Conservation (phyloP, 2,888 invertebrate genomes). For the Agrypnus murinus region DNA sequence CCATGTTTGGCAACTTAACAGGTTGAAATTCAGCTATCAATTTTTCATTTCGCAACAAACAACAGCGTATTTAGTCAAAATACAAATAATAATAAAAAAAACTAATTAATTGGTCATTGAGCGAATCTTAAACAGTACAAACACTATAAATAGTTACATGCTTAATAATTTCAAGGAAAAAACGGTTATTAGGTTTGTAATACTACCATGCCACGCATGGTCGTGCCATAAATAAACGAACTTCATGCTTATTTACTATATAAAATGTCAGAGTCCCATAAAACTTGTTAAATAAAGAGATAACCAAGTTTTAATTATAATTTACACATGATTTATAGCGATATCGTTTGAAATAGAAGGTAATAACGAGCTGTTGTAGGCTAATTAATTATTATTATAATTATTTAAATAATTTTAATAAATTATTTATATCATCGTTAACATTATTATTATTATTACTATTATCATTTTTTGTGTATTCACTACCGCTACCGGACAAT, state of each 20-base stretch:
- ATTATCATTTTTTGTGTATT: too few species aligned
- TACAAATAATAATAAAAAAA: neutral
- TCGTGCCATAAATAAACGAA: constrained; percentile 11
- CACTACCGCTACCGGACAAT: too few species aligned
- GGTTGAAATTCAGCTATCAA: too few species aligned
- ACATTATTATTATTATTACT: too few species aligned
- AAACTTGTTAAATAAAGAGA: constrained; percentile 20
- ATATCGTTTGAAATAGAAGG: neutral
- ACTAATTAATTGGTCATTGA: constrained; percentile 12
- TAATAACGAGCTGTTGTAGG: constrained; percentile 10
- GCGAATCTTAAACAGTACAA: neutral
- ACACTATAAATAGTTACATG: constrained; percentile 18
- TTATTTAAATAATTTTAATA: constrained; percentile 26
- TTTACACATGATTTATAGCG: neutral
- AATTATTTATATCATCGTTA: constrained; percentile 14
- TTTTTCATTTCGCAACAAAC: neutral
- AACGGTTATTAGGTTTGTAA: constrained; percentile 15
- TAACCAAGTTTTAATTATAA: constrained; percentile 20
- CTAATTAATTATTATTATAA: constrained; percentile 17
- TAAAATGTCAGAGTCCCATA: constrained; percentile 15
- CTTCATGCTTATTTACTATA: constrained; percentile 20
- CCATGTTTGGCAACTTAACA: constrained; percentile 28
- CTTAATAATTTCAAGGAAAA: constrained; percentile 23
- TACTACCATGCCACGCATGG: constrained; percentile 14
- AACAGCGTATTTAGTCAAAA: neutral